Base-by-base conservation (phyloP, 2,888 invertebrate genomes). In the Eupithecia tripunctaria region DNA sequence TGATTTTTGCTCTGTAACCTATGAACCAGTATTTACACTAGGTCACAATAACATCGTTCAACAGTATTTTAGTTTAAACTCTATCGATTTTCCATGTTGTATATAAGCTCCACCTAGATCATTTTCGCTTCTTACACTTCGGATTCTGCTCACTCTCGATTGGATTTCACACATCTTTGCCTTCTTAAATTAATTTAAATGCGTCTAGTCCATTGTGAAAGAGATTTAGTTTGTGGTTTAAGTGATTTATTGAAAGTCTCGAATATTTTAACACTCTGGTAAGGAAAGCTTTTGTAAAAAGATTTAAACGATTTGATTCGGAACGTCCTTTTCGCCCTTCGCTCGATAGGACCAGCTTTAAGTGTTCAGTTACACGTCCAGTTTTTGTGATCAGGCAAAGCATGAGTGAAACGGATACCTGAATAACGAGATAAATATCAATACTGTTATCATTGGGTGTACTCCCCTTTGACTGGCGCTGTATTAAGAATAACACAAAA, bases 171-270 rank as follows among this genome's bases (percentile, higher is more conserved):
- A 90, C 90, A 87, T 90, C 92, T 94, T 92, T 92, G 92, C 94
- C 94, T 94, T 94, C 92, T 88, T 91, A 90, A 91, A 93, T 89
- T 92, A 91, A 91, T 89, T 81, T 14, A 82, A 90, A 92, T 91
- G 92, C 92, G 92, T 94, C 94, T 94, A 94, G 94, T 94, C 94
- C 93, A 93, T 91, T 91, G 88, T 89, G 88, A 93, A 93, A 91
- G 93, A 93, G 92, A 93, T 93, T 94, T 92, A 90, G 88, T 90
- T 88, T 87, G 89, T 89, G 89, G 86, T 87, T 86, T 92, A 90
- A 91, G 92, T 92, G 86, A 87, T 88, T 87, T 85, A 79, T 82
- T 84, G 73, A 76, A 81, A 81, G 83, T 88, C 86, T 87, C 85
- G 82, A 84, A 84, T 85, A 80, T 84, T 77, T 80, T 71, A 87